Evolutionary conservation across 2,888 invertebrate species (phyloP), one percentile per base, ranked within the genome.

Genomic region (Caenorhabditis japonica): DNA sequence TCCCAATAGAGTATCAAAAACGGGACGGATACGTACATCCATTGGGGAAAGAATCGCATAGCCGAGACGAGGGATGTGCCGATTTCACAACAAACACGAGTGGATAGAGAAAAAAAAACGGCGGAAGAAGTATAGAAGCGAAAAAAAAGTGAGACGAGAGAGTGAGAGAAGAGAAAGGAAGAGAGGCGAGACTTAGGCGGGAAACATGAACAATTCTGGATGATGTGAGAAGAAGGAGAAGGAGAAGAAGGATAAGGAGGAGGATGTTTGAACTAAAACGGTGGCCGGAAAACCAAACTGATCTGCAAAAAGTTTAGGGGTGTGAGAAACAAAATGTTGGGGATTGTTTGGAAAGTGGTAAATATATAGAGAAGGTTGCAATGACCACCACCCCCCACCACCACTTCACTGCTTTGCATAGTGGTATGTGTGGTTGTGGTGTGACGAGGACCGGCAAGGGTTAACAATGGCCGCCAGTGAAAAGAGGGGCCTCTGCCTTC

Each of bases 401-500:
- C n/a, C n/a, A 59, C 68, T 59, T 59, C 68, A 59, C 46, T 68
- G 68, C 59, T 53, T 59, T 69, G 68, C 52, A 68, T 68, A 58
- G 49, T 41, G 49, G 41, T 55, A 27, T 55, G 55, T 43, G 38
- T 30, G 38, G 30, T 25, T 2, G 34, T 25, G 44, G 34, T 23
- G 49, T 49, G 55, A 64, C 39, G 58, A 41, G 47, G 47, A 52
- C 36, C 51, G 58, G 58, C 55, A 52, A 60, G 55, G 66, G 69
- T 69, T 69, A 69, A 69, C 69, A 69, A 69, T 69, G 60, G 60
- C 69, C 69, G 60, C 36, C 46, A 43, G n/a, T n/a, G n/a, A n/a
- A n/a, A n/a, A n/a, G 23, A 19, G 43, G 43, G 51, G 58, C 30
- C 43, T 36, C 47, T 47, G 30, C 51, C 47, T 51, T 47, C 53